A percentile compares a stretch with the other conserved stretches of the same genome.
Evolutionary conservation across 2,113 vertebrate species (phyloP).

Genomic region (Callaeas wilsoni): DNA sequence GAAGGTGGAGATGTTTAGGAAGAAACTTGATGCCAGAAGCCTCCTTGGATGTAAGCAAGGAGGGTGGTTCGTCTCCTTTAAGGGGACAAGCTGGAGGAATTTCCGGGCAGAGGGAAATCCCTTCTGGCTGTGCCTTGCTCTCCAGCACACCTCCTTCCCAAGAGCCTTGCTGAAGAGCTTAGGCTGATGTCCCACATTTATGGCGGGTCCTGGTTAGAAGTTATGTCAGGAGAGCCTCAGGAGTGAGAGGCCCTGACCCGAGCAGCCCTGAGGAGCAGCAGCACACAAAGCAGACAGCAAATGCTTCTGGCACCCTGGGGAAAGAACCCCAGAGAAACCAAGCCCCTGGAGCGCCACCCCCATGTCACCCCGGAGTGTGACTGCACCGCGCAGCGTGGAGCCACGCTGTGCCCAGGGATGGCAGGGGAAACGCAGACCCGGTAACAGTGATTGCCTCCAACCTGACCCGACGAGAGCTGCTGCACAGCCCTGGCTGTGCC

Average conservation of each 20-base stretch:
- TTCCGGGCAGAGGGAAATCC: background rate
- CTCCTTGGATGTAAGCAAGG: background rate
- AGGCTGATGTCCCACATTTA: background rate
- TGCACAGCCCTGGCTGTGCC: background rate
- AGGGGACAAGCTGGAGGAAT: background rate
- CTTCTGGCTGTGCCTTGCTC: background rate
- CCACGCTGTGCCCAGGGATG: accelerated
- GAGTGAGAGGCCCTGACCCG: background rate
- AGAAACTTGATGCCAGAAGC: background rate
- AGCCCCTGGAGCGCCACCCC: background rate
- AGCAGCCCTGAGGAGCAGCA: background rate
- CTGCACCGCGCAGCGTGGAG: background rate
- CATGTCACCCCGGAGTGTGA: accelerated
- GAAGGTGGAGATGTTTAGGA: background rate
- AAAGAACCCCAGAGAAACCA: background rate
- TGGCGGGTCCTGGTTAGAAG: background rate
- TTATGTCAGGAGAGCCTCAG: background rate
- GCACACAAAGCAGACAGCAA: background rate
- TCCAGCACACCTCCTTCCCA: background rate
- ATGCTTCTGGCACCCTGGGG: accelerated
- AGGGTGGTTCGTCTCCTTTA: background rate
- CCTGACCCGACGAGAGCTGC: background rate
- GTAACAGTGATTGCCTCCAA: background rate
- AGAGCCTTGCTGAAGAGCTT: background rate
- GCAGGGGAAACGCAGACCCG: background rate